Evolutionary conservation across 53 echinoderm and acorn worm species (phyloP), one percentile per base, ranked within the genome.

Genomic region (Antedon mediterranea): DNA sequence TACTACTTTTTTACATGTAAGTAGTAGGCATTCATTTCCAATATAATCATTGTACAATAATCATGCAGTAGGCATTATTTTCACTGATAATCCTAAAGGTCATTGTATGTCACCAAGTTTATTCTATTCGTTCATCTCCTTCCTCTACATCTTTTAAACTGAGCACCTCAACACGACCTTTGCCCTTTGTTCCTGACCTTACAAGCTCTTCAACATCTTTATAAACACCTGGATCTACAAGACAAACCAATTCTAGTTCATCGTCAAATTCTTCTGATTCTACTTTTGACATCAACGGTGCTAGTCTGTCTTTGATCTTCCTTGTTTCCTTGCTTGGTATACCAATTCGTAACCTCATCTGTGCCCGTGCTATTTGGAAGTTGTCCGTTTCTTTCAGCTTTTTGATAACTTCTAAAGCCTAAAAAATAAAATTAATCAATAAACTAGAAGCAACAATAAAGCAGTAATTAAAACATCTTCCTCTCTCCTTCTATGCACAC

Each of bases 101-200:
- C n/a, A n/a, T n/a, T n/a, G n/a, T n/a, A n/a, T n/a, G n/a, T n/a
- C n/a, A n/a, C n/a, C 11, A 37, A 11, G 57, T 2, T 86, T 81
- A 98, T 81, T 98, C 98, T 72, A 98, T 71, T 33, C 78, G 90
- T 75, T 98, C 98, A 75, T 98, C 98, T 75, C 98, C 98, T 70
- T 98, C 98, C 74, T 98, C 98, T 32, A 98, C 88, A 43, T 98
- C 98, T 77, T 98, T 98, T n/a, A 98, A 85, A 75, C 88, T 86
- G 43, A 98, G 82, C 27, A 98, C 98, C 71, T 98, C 98, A 30
- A 98, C 83, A 75, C 83, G 84, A 4, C 98, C 98, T 78, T 85
- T 81, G 27, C 98, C 98, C 77, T 85, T 89, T 43, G 92, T 93
- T 34, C 86, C 75, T 30, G 87, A 76, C 57, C 82, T 84, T 30